Evolutionary conservation across 2,797 vertebrate genomes (phyloP), one percentile per base, ranked within the genome.

Genomic region (Sebastolobus altivelis): DNA sequence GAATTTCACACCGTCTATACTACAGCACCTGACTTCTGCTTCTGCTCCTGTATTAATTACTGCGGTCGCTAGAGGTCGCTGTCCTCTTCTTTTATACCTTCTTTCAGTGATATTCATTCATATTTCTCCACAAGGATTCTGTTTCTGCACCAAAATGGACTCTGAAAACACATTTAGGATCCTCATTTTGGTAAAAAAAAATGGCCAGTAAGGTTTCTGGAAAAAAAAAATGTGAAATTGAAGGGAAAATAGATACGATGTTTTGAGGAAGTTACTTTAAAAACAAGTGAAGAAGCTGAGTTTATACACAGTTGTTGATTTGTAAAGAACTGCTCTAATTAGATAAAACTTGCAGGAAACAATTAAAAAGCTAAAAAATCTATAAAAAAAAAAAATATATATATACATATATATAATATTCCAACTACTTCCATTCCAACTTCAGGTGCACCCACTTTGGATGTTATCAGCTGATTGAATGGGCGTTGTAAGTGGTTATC

Each of bases 401-500:
- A n/a, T n/a, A n/a, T n/a, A n/a, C n/a, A n/a, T n/a, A n/a, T n/a
- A 16, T 43, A 43, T 43, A 54, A 67, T 67, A 67, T 67, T 46
- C 14, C 10, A 20, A 20, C 5, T 29, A 22, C 5, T 43, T 43
- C 14, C 40, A 43, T 43, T 43, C 40, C 40, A 43, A 43, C 40
- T 0, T 43, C 40, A 43, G 40, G 40, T 43, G 40, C 40, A 43
- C 40, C 40, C 40, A 43, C 40, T 43, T 43, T 16, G 40, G 0
- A 43, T 43, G 40, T 43, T 43, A 43, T 43, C 40, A 43, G 40
- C 40, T 43, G 40, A 43, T 43, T 43, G 40, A 43, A 43, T 43
- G 40, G 14, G 40, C 13, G 1, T 43, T 43, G 40, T 43, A 43
- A 43, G 40, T 43, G 40, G 40, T 43, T 43, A 43, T 43, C 40